Evolutionary conservation across 1,140 invertebrate genomes (phyloP), one percentile per base, ranked within the genome.

Genomic region (Eurosta solidaginis): DNA sequence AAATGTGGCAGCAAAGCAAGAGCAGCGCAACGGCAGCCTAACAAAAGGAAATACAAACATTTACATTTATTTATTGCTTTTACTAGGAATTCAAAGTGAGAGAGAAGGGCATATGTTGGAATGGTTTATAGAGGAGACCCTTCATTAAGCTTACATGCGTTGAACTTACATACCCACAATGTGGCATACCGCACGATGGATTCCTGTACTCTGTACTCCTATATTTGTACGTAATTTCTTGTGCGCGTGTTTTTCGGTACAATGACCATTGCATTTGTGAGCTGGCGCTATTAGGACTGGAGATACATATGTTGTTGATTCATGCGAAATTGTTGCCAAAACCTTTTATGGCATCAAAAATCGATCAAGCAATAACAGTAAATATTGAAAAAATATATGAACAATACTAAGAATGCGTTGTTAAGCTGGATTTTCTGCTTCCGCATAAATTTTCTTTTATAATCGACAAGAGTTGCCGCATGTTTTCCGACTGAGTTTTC

Each of bases 1-100:
- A 68, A 68, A 10, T 52, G 49, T 22, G 22, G 10, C 12, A 25
- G 50, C 27, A 25, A 7, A 14, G 0, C 36, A n/a, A 40, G 59
- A n/a, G n/a, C n/a, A n/a, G n/a, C n/a, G 59, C 59, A 68, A 40
- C 59, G 40, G n/a, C 33, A 68, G 22, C n/a, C 33, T 9, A 68
- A 68, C 27, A 68, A 68, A 68, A 68, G 29, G 33, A 68, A 68
- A 36, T 42, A 68, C 33, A 33, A 68, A 68, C 59, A 40, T 68
- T 68, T 42, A 29, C 59, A 5, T 68, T 68, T 40, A 68, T 68
- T 68, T 68, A 40, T 68, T 68, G 33, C 59, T 40, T 20, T 33
- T 59, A 59, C 50, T 36, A 59, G 12, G n/a, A 4, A 4, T 14
- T 17, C 17, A 63, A 63, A 20, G 29, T 40, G n/a, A 47, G n/a